phyloP scores from a whole-genome alignment of 2,113 vertebrate genomes.

The Cyphomyrus discorhynchus region DNA sequence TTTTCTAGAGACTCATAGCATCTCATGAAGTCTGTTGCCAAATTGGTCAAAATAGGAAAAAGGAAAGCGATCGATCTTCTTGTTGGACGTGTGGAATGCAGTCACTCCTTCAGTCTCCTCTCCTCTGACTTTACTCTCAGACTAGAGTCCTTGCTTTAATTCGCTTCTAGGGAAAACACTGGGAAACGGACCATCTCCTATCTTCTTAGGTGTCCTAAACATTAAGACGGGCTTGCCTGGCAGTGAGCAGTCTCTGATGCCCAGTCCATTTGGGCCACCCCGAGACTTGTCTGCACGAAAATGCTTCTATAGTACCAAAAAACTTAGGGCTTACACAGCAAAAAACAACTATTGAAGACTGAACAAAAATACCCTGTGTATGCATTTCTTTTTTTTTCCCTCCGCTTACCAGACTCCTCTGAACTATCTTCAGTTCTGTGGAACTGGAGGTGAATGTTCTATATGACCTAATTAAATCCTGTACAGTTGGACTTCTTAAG shows the following conservation, averaged over 20 bases:
- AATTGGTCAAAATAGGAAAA: conserved; percentile 1
- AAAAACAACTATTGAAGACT: neutral
- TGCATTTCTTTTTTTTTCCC: neutral
- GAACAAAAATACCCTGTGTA: neutral
- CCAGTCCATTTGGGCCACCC: neutral
- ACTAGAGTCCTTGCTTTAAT: neutral
- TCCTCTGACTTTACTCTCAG: neutral
- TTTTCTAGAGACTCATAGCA: neutral
- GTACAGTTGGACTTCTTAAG: neutral
- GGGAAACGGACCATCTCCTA: neutral
- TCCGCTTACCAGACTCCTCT: neutral
- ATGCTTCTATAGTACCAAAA: neutral
- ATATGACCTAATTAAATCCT: neutral
- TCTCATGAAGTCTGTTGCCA: neutral
- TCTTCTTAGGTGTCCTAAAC: neutral
- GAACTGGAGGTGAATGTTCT: neutral
- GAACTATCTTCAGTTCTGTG: neutral
- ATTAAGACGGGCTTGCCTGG: neutral
- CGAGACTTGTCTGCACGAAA: neutral
- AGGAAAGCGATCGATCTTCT: neutral
- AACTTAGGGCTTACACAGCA: neutral
- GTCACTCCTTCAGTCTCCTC: neutral
- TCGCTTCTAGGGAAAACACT: neutral
- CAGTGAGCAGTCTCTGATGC: neutral
- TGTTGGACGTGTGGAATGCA: conserved; percentile 1